Evolutionary conservation across 2,888 invertebrate species (phyloP), one percentile per base, ranked within the genome.

Genomic region (Geotrupes spiniger): DNA sequence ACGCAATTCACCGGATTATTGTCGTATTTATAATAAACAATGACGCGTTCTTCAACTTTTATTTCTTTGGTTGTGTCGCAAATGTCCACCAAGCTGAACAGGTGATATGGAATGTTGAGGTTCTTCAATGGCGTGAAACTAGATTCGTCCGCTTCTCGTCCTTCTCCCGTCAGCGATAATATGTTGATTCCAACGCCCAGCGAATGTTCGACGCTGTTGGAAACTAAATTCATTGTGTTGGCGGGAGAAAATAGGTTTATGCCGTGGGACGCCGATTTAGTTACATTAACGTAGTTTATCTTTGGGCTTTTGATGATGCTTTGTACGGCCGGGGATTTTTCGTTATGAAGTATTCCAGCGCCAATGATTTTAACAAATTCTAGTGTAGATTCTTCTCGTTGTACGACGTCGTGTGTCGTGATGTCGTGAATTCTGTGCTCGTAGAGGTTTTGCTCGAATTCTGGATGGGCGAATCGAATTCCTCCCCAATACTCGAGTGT

Each of bases 21-120:
- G 65, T 95, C 94, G 65, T 99, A 99, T 70, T 97, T 98, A 73
- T 95, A 97, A 69, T 96, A 99, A 12, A 99, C 69, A 0, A 98
- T 73, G 3, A 97, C 83, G 37, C 97, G 79, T 66, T 97, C 94
- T 69, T 93, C 90, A 1, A 99, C 83, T 1, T 81, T 79, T 10
- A 99, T 84, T 67, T 91, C 89, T 75, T 99, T 99, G 44, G 88
- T 86, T 1, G 95, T 89, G 66, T 96, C 94, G 71, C 99, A 99
- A 58, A 98, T 94, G 60, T 98, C 95, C 10, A 99, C 84, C 62
- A 99, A 75, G 21, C 98, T 95, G 73, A 95, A 97, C 28, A 95
- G 74, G 64, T 92, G 84, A 66, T 95, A 95, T 0, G 97, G 95
- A 6, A 95, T 78, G 63, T 87, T 86, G 1, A 92, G 74, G 47